These are phyloP conservation scores for Apotomis turbidana DNA, from an alignment of 2,888 invertebrate genomes.

Conservation along the genomic window DNA sequence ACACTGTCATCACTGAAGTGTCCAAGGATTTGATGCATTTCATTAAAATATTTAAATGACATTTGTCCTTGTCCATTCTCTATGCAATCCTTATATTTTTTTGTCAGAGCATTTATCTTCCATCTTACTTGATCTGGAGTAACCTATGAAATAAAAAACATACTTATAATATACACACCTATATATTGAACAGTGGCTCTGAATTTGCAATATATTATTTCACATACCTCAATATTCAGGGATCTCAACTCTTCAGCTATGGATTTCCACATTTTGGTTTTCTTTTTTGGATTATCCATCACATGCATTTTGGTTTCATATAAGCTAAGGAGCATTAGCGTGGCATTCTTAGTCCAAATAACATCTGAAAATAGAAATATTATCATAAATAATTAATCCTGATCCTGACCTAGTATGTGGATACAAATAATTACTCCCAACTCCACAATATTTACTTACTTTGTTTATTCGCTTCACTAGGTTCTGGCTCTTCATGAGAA, in stretches of 20 bases:
- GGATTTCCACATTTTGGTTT: conserved; percentile 70
- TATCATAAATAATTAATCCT: neutral
- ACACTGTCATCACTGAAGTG: conserved; percentile 58
- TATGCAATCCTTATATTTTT: conserved; percentile 69
- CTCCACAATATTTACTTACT: conserved; percentile 52
- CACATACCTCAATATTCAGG: conserved; percentile 61
- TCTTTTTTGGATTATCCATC: conserved; percentile 71
- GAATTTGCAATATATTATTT: neutral
- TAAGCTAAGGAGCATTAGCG: conserved; percentile 63
- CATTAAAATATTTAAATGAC: conserved; percentile 69
- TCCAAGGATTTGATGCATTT: conserved; percentile 71
- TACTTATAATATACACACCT: no score
- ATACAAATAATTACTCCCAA: neutral
- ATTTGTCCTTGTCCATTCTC: conserved; percentile 63
- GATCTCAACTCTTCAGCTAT: conserved; percentile 68
- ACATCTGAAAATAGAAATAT: conserved; percentile 54
- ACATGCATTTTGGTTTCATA: conserved; percentile 70
- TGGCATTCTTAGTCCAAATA: conserved; percentile 69
- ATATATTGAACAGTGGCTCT: no score
- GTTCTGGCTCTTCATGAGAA: conserved; percentile 59
- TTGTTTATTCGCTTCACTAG: conserved; percentile 63
- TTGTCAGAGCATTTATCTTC: conserved; percentile 72
- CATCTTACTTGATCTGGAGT: conserved; percentile 70
- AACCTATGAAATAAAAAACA: conserved; percentile 53
- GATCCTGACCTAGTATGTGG: neutral